phyloP scores from a whole-genome alignment of 2,113 vertebrate species.

The Ceuthmochares aereus region DNA sequence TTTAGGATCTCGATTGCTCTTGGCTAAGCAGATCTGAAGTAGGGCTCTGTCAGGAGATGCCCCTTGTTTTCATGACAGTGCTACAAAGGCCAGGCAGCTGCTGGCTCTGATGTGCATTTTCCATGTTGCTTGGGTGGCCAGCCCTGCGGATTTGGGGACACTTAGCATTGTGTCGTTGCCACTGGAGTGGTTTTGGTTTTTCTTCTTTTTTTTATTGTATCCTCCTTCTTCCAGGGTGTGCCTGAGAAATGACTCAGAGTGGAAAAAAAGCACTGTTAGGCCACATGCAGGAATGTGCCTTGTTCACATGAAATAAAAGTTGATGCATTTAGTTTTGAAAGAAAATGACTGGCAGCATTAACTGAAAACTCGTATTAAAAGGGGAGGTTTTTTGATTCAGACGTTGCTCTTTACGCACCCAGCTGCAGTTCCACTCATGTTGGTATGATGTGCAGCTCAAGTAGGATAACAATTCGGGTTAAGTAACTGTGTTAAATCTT shows the following conservation, averaged over 20 bases:
- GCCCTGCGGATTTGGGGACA: not conserved
- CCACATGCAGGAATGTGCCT: not conserved
- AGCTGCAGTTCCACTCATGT: not conserved
- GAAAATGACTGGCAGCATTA: not conserved
- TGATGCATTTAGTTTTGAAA: not conserved
- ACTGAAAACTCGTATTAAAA: not conserved
- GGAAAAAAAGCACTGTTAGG: slow-evolving; percentile 19
- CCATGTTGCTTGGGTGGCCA: slow-evolving; percentile 27
- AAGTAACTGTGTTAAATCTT: not conserved
- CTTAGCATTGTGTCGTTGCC: not conserved
- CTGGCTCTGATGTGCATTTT: not conserved
- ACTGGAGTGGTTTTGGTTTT: not conserved
- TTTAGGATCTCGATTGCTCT: not conserved
- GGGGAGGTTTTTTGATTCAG: not conserved
- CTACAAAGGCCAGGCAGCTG: not conserved
- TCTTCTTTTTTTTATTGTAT: not conserved
- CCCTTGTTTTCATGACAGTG: not conserved
- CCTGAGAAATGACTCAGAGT: slow-evolving; percentile 30
- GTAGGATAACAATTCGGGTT: not conserved
- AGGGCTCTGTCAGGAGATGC: not conserved
- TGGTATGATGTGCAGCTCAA: not conserved
- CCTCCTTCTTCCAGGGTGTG: slow-evolving; percentile 34
- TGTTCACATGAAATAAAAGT: not conserved
- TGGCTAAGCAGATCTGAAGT: not conserved
- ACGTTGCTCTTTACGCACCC: not conserved